Percentiles rank a stretch among this genome's conserved stretches.
Conservation (phyloP, 2,797 vertebrate genomes). For the Falco berigora region DNA sequence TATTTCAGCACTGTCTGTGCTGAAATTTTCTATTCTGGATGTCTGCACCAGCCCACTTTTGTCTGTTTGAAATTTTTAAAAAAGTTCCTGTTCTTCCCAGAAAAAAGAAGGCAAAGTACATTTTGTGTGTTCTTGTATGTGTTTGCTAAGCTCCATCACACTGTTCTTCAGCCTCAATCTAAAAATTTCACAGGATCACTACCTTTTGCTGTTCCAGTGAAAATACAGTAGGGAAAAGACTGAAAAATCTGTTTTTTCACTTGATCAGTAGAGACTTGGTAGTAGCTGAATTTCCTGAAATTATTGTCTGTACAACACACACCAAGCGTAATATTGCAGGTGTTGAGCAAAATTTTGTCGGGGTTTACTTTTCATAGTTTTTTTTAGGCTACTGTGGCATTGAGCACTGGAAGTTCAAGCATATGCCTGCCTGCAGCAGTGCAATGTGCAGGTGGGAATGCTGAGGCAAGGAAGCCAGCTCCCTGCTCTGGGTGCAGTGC, state of each 20-base stretch:
- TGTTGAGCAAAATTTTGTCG: not conserved
- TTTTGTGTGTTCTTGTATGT: not conserved
- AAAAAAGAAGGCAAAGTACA: not conserved
- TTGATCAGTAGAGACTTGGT: not conserved
- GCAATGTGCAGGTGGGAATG: not conserved
- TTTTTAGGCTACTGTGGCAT: not conserved
- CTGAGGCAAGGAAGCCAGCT: not conserved
- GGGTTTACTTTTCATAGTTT: not conserved
- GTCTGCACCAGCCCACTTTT: not conserved
- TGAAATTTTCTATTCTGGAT: not conserved
- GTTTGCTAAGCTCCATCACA: not conserved
- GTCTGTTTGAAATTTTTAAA: not conserved
- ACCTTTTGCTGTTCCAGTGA: not conserved
- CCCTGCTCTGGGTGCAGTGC: not conserved
- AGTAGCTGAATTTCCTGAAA: not conserved
- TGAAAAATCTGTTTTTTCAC: not conserved
- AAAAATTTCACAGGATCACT: not conserved
- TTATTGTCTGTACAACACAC: not conserved
- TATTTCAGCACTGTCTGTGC: not conserved
- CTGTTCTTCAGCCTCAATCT: not conserved
- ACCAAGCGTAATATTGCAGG: not conserved
- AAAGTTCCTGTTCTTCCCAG: not conserved
- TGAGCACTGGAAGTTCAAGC: not conserved
- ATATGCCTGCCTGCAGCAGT: fast-evolving
- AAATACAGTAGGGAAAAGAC: not conserved